Evolutionary conservation across 2,888 invertebrate species (phyloP), one percentile per base, ranked within the genome.

Genomic region (Agrenia bidenticulata): DNA sequence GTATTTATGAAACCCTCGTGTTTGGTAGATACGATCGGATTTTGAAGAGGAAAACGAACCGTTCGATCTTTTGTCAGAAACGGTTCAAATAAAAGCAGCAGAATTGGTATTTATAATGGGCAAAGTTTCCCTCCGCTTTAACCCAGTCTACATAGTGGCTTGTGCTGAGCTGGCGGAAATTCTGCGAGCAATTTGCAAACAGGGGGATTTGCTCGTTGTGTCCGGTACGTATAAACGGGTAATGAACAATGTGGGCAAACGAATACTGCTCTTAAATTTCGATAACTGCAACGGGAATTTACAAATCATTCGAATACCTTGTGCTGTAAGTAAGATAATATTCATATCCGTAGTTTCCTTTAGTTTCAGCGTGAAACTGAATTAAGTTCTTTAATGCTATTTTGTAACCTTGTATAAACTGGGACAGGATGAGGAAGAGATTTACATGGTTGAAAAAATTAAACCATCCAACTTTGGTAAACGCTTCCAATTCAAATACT

Each of bases 141-240:
- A 45, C 4, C 45, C 45, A 9, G 15, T 45, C 15, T 4, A 5
- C 5, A 5, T 45, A 17, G 5, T 45, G 4, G 45, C 45, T 45
- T 45, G 45, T 45, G 45, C 45, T 17, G 45, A n/a, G 5, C 19
- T 45, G 45, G 45, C 45, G n/a, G 45, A 45, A 45, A n/a, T 45
- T 9, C 19, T 45, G 5, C 15, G 45, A 45, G 5, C n/a, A 5
- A 45, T 45, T 45, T 45, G 45, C n/a, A 45, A 45, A 15, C 5
- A 45, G 15, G 4, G 9, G n/a, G 45, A 45, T n/a, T 15, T 45
- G 15, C 19, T 45, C 5, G 15, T 45, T 17, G 19, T 45, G n/a
- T 45, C 45, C n/a, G 45, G 45, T 4, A 45, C 45, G 5, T 45
- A 9, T 19, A 15, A 15, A 19, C 9, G 15, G 15, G 19, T 5